Evolutionary conservation across 2,797 vertebrate species (phyloP).

Genomic region (Lindbergichthys nudifrons): DNA sequence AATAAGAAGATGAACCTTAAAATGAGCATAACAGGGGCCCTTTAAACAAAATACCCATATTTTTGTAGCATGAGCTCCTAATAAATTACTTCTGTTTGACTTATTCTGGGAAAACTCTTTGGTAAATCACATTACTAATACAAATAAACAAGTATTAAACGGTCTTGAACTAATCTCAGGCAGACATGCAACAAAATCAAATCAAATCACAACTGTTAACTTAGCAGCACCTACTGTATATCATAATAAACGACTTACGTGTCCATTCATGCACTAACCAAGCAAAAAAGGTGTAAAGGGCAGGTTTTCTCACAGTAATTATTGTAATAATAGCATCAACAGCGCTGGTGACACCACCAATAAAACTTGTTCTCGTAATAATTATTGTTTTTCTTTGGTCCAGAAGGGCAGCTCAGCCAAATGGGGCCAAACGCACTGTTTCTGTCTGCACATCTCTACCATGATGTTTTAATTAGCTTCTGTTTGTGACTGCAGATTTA

Average conservation of each 20-base stretch:
- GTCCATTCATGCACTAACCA: constrained; percentile 42
- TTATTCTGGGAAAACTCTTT: constrained; percentile 1
- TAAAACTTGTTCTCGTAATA: constrained; percentile 45
- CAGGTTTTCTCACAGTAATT: constrained; percentile 44
- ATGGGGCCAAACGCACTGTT: constrained; percentile 40
- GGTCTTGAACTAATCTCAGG: constrained; percentile 5
- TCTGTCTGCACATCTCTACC: constrained; percentile 19
- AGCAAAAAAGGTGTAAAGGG: constrained; percentile 11
- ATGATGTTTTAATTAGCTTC: constrained; percentile 63
- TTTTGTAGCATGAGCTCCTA: no score
- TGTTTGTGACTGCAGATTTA: constrained; percentile 72
- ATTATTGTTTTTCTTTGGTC: constrained; percentile 51
- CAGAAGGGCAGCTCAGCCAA: constrained; percentile 34
- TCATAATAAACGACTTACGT: constrained; percentile 16
- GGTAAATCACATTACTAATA: constrained; percentile 14
- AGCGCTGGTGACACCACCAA: constrained; percentile 28
- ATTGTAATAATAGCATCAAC: constrained; percentile 40
- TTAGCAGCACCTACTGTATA: neutral
- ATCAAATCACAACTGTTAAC: neutral
- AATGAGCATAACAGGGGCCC: neutral
- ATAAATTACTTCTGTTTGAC: neutral
- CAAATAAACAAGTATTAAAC: neutral
- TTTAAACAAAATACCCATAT: no score
- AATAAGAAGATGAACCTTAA: neutral
- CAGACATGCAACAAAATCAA: constrained; percentile 21